Conservation (phyloP, 2,113 vertebrate species). For the Manacus vitellinus region DNA sequence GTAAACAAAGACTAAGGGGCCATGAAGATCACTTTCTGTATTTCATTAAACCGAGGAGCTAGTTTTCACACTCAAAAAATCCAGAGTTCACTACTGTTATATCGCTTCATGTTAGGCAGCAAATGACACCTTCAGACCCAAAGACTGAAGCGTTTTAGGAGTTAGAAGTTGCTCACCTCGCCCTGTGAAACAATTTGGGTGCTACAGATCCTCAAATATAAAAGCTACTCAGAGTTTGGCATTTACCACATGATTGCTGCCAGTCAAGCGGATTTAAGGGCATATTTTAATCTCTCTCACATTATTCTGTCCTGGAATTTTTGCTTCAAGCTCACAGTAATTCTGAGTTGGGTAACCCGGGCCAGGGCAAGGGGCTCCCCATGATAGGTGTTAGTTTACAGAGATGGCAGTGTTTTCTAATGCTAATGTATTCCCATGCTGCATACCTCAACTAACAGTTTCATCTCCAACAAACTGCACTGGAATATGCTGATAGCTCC, state of each 20-base stretch:
- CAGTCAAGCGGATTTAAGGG: conserved; percentile 35
- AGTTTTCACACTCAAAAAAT: neutral
- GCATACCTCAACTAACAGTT: conserved; percentile 23
- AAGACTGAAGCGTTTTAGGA: neutral
- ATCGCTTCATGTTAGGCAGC: neutral
- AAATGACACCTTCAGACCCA: neutral
- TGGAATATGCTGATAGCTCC: conserved; percentile 1
- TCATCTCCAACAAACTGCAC: neutral
- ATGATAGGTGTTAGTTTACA: neutral
- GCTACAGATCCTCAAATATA: neutral
- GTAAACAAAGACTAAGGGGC: neutral
- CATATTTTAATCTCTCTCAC: conserved; percentile 24
- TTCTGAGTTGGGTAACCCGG: neutral
- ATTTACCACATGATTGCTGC: neutral
- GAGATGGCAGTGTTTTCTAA: conserved; percentile 4
- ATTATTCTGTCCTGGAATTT: conserved; percentile 12
- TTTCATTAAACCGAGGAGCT: neutral
- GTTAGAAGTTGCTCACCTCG: neutral
- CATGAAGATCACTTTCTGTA: neutral
- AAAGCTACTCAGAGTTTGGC: neutral
- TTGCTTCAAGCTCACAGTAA: neutral
- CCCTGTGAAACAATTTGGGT: neutral
- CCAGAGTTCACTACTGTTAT: neutral
- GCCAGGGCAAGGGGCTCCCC: neutral
- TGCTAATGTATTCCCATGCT: neutral